Percentiles rank a stretch among this genome's conserved stretches.
These are phyloP conservation scores for Choreutis nemorana DNA, from an alignment of 2,888 invertebrate species.

Conservation along the genomic window DNA sequence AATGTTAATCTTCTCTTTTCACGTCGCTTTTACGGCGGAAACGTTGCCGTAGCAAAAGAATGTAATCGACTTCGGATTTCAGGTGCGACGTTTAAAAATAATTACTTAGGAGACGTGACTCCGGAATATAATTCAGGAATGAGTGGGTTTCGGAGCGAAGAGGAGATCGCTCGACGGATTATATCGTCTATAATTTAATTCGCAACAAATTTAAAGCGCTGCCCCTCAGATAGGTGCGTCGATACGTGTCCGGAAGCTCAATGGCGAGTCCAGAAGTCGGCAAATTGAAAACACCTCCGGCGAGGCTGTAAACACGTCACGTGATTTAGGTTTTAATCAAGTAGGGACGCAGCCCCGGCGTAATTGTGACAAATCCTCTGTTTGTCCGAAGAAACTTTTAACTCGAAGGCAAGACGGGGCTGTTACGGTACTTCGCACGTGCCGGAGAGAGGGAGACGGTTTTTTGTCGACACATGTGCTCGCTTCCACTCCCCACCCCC, in stretches of 20 bases:
- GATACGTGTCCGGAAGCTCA: conserved; percentile 61
- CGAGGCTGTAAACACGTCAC: conserved; percentile 66
- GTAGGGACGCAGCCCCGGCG: conserved; percentile 58
- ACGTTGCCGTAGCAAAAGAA: conserved; percentile 42
- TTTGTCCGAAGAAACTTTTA: conserved; percentile 66
- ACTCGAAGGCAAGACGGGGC: conserved; percentile 51
- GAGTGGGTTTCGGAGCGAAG: no score
- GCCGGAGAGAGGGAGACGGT: conserved; percentile 46
- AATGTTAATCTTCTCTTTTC: conserved; percentile 62
- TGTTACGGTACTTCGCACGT: conserved; percentile 60
- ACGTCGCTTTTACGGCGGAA: conserved; percentile 47
- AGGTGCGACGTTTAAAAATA: conserved; percentile 49
- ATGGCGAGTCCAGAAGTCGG: conserved; percentile 53
- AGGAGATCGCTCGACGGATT: conserved; percentile 43
- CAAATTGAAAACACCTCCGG: conserved; percentile 67
- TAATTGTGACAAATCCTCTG: conserved; percentile 68
- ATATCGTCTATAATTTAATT: conserved; percentile 63
- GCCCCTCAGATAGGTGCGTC: conserved; percentile 55
- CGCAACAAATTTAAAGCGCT: conserved; percentile 61
- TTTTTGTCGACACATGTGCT: conserved; percentile 66
- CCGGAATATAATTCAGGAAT: no score
- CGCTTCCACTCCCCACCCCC: conserved; percentile 25
- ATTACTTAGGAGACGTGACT: conserved; percentile 60
- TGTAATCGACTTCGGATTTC: conserved; percentile 36
- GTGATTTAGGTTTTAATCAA: conserved; percentile 68